Conservation (phyloP, 2,888 invertebrate genomes). For the Scaptomyza reducta region DNA sequence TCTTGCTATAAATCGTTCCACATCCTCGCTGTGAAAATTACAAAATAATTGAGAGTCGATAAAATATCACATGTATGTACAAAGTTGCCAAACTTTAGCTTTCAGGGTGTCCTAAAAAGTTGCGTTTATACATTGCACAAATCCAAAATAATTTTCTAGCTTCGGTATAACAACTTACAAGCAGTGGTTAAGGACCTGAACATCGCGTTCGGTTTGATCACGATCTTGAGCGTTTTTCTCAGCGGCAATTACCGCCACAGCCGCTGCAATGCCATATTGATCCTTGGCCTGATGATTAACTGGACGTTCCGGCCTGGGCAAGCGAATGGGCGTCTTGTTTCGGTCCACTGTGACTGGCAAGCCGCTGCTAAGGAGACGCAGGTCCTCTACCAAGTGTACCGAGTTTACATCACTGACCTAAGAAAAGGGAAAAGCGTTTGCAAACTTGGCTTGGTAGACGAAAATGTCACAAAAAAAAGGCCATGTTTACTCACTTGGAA, state of each 20-base stretch:
- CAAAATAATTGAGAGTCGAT: background rate
- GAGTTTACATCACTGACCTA: conserved; percentile 92
- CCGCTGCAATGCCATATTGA: conserved; percentile 81
- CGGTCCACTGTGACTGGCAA: conserved; percentile 86
- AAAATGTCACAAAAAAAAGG: background rate
- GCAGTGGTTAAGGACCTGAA: conserved; percentile 96
- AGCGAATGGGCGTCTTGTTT: conserved; percentile 70
- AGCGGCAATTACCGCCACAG: conserved; percentile 85
- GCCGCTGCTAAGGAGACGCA: conserved; percentile 88
- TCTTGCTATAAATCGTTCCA: conserved; percentile 98
- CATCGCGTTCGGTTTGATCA: conserved; percentile 97
- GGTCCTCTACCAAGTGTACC: conserved; percentile 92
- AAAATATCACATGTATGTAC: no score
- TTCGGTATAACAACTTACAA: conserved; percentile 85
- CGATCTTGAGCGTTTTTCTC: conserved; percentile 94
- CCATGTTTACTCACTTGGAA: conserved; percentile 87
- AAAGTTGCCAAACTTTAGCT: no score
- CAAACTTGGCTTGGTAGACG: no score
- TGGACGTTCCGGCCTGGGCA: conserved; percentile 63
- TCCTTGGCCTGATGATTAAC: conserved; percentile 71
- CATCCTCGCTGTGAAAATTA: conserved; percentile 90
- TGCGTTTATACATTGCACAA: no score
- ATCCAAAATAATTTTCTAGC: no score
- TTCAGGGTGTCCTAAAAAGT: no score
- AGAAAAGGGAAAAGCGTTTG: background rate